Conservation (phyloP, 2,797 vertebrate genomes). For the Myripristis murdjan region DNA sequence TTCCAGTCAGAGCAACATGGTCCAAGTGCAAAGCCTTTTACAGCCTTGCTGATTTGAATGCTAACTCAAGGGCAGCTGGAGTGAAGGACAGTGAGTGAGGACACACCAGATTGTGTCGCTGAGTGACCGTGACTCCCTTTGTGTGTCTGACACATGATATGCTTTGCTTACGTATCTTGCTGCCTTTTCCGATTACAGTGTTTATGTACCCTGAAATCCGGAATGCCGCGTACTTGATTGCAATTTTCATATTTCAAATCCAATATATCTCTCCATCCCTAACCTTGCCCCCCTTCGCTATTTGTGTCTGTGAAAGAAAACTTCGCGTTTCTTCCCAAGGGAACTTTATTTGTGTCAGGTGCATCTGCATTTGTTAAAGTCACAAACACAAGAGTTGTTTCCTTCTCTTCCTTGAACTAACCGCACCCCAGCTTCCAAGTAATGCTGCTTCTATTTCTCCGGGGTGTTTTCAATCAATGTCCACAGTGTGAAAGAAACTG, state of each 20-base stretch:
- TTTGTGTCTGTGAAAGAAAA: slow-evolving; percentile 62
- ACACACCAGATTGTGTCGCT: slow-evolving; percentile 41
- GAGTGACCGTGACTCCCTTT: slow-evolving; percentile 32
- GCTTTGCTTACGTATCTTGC: slow-evolving; percentile 18
- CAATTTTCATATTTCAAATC: slow-evolving; percentile 66
- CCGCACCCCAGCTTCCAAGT: slow-evolving; percentile 47
- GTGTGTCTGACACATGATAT: slow-evolving; percentile 36
- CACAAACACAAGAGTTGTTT: slow-evolving; percentile 57
- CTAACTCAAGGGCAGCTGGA: slow-evolving; percentile 22
- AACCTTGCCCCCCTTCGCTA: slow-evolving; percentile 37
- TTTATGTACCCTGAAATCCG: slow-evolving; percentile 54
- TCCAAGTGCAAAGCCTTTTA: not conserved
- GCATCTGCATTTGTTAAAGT: slow-evolving; percentile 73
- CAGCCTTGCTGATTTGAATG: not conserved
- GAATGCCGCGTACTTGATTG: slow-evolving; percentile 50
- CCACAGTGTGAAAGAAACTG: slow-evolving; percentile 65
- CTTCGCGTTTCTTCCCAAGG: slow-evolving; percentile 59
- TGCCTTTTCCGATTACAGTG: slow-evolving; percentile 40
- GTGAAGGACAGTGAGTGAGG: not conserved
- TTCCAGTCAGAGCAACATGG: slow-evolving; percentile 2
- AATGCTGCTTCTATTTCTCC: slow-evolving; percentile 71
- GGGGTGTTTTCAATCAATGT: slow-evolving; percentile 73
- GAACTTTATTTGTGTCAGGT: slow-evolving; percentile 74
- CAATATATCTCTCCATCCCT: slow-evolving; percentile 49
- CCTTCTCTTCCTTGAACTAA: slow-evolving; percentile 26